phyloP scores from a whole-genome alignment of 2,888 invertebrate species.

The Leptopilina myrica region DNA sequence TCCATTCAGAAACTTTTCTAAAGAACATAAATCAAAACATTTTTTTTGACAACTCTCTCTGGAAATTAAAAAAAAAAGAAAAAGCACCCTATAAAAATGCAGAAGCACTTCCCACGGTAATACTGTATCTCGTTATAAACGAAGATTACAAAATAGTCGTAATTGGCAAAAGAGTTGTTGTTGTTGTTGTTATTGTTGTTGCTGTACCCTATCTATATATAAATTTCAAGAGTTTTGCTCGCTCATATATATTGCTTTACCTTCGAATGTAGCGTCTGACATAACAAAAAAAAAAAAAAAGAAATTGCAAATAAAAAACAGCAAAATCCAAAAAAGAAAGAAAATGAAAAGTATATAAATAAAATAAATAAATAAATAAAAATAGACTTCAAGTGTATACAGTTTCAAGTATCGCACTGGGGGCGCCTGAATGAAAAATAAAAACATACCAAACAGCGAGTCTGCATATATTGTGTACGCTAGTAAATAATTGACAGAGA shows the following conservation, averaged over 20 bases:
- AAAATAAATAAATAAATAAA: slow-evolving; percentile 10
- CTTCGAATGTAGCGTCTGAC: slow-evolving; percentile 17
- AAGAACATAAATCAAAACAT: slow-evolving; percentile 13
- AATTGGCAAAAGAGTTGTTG: slow-evolving; percentile 15
- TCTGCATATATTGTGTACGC: slow-evolving; percentile 50
- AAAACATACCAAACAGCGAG: slow-evolving; percentile 15
- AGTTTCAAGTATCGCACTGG: slow-evolving; percentile 22
- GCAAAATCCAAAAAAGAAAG: slow-evolving; percentile 3
- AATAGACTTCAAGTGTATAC: slow-evolving; percentile 7
- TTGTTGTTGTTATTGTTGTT: neutral
- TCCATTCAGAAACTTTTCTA: too few relatives aligned
- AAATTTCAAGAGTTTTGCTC: slow-evolving; percentile 1
- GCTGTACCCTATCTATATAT: neutral
- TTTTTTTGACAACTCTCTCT: neutral
- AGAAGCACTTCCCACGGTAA: slow-evolving; percentile 2
- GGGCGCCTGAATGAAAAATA: slow-evolving; percentile 22
- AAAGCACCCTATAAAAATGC: neutral
- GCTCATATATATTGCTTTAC: slow-evolving; percentile 29
- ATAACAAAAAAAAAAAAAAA: slow-evolving; percentile 24
- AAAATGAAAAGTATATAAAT: neutral
- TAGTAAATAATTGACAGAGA: slow-evolving; percentile 60
- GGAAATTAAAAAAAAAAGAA: neutral
- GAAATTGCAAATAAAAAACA: slow-evolving; percentile 6
- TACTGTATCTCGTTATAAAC: neutral
- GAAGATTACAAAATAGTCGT: slow-evolving; percentile 26